A percentile compares a stretch with the other conserved stretches of the same genome.
Conservation (phyloP, 1,140 invertebrate genomes). For the Hyphantria cunea region DNA sequence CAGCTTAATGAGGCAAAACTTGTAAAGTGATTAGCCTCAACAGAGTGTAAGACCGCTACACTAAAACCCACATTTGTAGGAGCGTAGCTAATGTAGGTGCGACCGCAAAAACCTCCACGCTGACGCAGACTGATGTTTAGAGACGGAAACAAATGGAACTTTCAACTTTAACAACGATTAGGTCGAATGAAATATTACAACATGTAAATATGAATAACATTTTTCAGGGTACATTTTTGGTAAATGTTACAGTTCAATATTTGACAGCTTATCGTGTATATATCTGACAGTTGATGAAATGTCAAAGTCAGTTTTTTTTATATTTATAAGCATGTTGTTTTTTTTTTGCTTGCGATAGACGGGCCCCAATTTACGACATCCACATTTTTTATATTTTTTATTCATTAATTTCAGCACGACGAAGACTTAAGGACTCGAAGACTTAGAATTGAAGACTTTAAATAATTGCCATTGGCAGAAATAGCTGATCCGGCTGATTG, state of each 20-base stretch:
- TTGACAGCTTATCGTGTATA: neutral
- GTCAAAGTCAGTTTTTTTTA: too few relatives aligned
- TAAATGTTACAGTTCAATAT: neutral
- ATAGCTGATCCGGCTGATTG: too few relatives aligned
- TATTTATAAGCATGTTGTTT: too few relatives aligned
- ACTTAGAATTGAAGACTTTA: too few relatives aligned
- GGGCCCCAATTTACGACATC: too few relatives aligned
- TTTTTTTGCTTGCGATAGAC: too few relatives aligned
- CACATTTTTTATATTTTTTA: too few relatives aligned
- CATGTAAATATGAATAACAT: conserved; percentile 21
- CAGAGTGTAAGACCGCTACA: conserved; percentile 27
- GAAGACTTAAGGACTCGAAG: too few relatives aligned
- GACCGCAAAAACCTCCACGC: conserved; percentile 30
- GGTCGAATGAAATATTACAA: conserved; percentile 27
- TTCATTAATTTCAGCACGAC: too few relatives aligned
- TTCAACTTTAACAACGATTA: conserved; percentile 36
- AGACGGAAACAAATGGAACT: conserved; percentile 38
- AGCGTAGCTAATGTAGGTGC: conserved; percentile 29
- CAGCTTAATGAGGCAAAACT: conserved; percentile 37
- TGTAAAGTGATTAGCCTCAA: conserved; percentile 36
- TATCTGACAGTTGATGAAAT: too few relatives aligned
- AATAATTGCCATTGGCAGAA: too few relatives aligned
- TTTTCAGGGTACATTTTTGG: conserved; percentile 19
- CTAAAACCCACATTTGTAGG: conserved; percentile 33
- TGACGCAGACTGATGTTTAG: conserved; percentile 36